These are phyloP conservation scores for Octomys mimax DNA, from an alignment of 2,797 vertebrate species.

Conservation along the genomic window DNA sequence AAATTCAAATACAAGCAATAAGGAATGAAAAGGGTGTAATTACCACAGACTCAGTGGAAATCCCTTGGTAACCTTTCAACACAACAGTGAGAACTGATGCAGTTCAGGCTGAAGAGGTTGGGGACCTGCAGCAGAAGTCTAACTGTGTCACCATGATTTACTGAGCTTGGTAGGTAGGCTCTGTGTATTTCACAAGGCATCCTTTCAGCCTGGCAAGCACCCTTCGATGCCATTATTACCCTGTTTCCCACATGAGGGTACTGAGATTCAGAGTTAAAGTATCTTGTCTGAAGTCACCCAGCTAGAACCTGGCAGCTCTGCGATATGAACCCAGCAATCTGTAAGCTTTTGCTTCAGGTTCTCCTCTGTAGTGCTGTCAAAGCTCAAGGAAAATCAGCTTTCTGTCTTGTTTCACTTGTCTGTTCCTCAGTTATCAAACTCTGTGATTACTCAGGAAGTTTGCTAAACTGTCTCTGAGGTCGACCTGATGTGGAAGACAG, in stretches of 20 bases:
- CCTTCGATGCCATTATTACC: not conserved
- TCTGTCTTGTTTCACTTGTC: not conserved
- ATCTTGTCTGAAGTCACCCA: not conserved
- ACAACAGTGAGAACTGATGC: not conserved
- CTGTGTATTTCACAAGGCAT: not conserved
- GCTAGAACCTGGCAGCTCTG: not conserved
- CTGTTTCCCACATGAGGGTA: not conserved
- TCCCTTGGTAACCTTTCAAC: not conserved
- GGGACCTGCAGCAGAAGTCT: not conserved
- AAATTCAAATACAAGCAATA: too few relatives aligned
- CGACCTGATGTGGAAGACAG: not conserved
- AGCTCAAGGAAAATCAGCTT: not conserved
- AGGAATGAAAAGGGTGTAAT: too few relatives aligned
- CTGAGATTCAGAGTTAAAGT: not conserved
- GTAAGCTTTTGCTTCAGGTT: not conserved
- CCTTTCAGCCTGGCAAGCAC: not conserved
- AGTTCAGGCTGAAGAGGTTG: not conserved
- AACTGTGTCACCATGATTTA: not conserved
- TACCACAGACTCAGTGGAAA: too few relatives aligned
- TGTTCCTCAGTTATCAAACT: not conserved
- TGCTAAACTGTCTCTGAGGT: not conserved
- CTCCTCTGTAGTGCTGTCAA: not conserved
- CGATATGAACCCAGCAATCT: not conserved
- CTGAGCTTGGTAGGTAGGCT: not conserved
- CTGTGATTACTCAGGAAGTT: not conserved